phyloP scores from a whole-genome alignment of 2,113 vertebrate genomes.

The Nibea albiflora region DNA sequence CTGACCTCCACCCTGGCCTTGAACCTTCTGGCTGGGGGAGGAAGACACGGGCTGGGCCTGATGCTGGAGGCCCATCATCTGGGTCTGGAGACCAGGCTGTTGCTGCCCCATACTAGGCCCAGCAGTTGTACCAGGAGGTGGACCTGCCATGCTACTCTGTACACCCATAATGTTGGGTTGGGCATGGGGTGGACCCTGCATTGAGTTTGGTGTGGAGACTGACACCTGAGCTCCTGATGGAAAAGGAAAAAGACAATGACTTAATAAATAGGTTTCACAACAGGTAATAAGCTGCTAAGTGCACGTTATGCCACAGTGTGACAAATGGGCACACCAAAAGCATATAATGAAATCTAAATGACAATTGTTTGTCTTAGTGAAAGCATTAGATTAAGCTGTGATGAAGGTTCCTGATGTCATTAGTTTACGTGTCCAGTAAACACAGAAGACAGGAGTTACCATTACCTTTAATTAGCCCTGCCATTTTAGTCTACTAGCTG shows the following conservation, averaged over 20 bases:
- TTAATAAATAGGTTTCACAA: not conserved
- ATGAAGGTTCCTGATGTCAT: not conserved
- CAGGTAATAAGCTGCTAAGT: not conserved
- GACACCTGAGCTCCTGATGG: constrained; percentile 88
- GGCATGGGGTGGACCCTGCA: constrained; percentile 91
- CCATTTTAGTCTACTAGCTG: not conserved
- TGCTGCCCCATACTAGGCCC: constrained; percentile 90
- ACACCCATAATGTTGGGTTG: constrained; percentile 92
- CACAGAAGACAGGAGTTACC: not conserved
- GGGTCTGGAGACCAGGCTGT: constrained; percentile 92
- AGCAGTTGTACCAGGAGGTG: constrained; percentile 87
- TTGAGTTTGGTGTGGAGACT: constrained; percentile 89
- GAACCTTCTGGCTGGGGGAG: constrained; percentile 95
- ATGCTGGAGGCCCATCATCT: constrained; percentile 96
- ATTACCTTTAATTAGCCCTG: not conserved
- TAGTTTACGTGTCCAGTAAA: not conserved
- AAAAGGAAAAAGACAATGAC: constrained; percentile 23
- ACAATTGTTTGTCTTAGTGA: not conserved
- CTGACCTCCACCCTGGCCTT: constrained; percentile 87
- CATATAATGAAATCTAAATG: not conserved
- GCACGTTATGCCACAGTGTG: not conserved
- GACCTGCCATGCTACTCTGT: constrained; percentile 90
- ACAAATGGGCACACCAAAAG: not conserved
- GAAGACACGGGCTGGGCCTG: constrained; percentile 94
- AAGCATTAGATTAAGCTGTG: not conserved